A percentile compares a stretch with the other conserved stretches of the same genome.
Conservation (phyloP, 2,888 invertebrate genomes). For the Cremastinae sp. region DNA sequence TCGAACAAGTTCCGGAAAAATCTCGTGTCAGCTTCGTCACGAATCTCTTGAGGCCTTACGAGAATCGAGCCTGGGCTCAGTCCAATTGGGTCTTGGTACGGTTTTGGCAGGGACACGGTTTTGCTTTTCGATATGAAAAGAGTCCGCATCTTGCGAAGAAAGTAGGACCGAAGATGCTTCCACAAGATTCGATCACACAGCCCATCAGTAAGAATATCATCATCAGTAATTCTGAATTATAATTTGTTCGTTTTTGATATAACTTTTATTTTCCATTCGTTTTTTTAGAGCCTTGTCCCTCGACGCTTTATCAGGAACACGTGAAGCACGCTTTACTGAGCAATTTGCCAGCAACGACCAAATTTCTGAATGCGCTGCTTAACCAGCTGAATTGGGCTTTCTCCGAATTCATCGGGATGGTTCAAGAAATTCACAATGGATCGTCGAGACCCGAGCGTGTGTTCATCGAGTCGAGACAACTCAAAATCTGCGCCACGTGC, state of each 20-base stretch:
- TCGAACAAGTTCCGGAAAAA: conserved; percentile 86
- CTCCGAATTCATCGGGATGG: conserved; percentile 91
- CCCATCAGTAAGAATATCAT: conserved; percentile 74
- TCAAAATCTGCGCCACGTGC: conserved; percentile 91
- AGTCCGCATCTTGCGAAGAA: conserved; percentile 81
- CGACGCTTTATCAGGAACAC: conserved; percentile 84
- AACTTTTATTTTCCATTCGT: neutral
- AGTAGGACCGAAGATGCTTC: conserved; percentile 79
- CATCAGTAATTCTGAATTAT: too few relatives aligned
- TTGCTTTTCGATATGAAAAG: conserved; percentile 86
- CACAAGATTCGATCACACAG: conserved; percentile 80
- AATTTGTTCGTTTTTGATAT: conserved; percentile 2
- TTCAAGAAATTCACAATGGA: conserved; percentile 89
- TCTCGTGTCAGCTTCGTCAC: conserved; percentile 85
- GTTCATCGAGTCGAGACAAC: conserved; percentile 87
- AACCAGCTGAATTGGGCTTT: conserved; percentile 94
- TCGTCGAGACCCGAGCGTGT: conserved; percentile 83
- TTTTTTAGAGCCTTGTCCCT: conserved; percentile 85
- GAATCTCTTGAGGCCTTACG: conserved; percentile 88
- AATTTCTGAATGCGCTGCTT: conserved; percentile 88
- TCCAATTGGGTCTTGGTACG: conserved; percentile 92
- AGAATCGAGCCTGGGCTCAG: conserved; percentile 91
- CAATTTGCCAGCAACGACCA: conserved; percentile 85
- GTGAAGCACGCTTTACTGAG: conserved; percentile 84
- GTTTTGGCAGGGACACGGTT: conserved; percentile 92